Conservation (phyloP, 2,113 vertebrate species). For the Callithrix jacchus region DNA sequence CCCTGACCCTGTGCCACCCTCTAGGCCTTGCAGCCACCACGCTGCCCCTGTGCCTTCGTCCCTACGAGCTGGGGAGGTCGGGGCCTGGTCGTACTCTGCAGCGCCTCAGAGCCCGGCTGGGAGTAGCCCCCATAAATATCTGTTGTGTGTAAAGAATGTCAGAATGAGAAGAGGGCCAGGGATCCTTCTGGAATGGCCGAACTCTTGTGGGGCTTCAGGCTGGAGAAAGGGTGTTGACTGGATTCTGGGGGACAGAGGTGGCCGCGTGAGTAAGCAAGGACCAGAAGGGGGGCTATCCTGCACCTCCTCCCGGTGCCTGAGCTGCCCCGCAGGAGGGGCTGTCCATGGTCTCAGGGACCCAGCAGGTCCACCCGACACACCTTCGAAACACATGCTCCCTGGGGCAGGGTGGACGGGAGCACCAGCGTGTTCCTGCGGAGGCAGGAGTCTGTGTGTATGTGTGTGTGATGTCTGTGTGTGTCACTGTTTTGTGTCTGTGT, state of each 20-base stretch:
- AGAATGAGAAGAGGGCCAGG: neutral
- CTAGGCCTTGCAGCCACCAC: neutral
- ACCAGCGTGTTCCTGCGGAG: neutral
- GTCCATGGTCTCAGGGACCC: neutral
- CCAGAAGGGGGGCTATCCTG: neutral
- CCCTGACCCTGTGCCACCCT: neutral
- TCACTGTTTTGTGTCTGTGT: too few species aligned
- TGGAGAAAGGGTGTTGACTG: neutral
- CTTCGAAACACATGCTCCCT: neutral
- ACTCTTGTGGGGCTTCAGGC: neutral
- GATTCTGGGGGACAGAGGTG: neutral
- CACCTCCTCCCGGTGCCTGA: neutral
- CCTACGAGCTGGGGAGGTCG: neutral
- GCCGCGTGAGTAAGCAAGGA: neutral
- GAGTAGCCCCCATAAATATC: neutral
- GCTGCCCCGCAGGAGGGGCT: neutral
- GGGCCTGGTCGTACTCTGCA: neutral
- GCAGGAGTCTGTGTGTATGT: too few species aligned
- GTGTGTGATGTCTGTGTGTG: accelerated
- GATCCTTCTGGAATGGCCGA: neutral
- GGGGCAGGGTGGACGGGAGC: neutral
- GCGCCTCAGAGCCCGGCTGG: neutral
- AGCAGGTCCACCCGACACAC: neutral
- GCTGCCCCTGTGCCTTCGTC: neutral
- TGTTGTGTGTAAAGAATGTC: neutral